phyloP scores from a whole-genome alignment of 2,113 vertebrate genomes.

The Centropristis striata region DNA sequence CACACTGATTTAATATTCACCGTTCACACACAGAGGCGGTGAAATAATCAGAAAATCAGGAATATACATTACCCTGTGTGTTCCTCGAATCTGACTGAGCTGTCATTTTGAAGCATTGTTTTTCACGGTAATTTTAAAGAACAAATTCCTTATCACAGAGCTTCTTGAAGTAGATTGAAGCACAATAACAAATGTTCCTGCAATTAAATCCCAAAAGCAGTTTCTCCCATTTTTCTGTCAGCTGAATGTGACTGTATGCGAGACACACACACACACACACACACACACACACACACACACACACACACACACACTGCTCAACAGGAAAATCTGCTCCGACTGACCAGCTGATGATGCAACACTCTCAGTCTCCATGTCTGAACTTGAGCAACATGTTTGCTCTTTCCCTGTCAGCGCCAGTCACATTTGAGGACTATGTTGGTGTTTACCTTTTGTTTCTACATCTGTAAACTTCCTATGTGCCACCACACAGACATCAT shows the following conservation, averaged over 20 bases:
- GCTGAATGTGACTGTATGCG: background rate
- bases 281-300: too few species aligned
- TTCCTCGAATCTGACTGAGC: too few species aligned
- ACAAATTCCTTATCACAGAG: background rate
- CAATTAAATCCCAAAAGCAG: background rate
- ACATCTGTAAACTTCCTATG: background rate
- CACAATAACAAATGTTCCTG: background rate
- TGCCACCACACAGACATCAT: background rate
- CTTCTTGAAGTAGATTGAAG: background rate
- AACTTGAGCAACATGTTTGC: background rate
- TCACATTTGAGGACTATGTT: background rate
- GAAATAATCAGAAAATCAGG: background rate
- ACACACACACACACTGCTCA: background rate
- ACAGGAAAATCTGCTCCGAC: slow-evolving; percentile 39
- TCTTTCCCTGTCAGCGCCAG: background rate
- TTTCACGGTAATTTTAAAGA: background rate
- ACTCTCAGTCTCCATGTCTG: background rate
- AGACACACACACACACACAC: background rate
- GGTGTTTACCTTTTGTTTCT: background rate
- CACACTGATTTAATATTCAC: slow-evolving; percentile 2
- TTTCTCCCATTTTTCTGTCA: background rate
- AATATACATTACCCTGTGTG: background rate
- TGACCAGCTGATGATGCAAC: slow-evolving; percentile 46
- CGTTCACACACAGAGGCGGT: background rate
- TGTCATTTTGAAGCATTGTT: too few species aligned